Conservation (phyloP, 2,888 invertebrate genomes). For the Hedychridium roseum region DNA sequence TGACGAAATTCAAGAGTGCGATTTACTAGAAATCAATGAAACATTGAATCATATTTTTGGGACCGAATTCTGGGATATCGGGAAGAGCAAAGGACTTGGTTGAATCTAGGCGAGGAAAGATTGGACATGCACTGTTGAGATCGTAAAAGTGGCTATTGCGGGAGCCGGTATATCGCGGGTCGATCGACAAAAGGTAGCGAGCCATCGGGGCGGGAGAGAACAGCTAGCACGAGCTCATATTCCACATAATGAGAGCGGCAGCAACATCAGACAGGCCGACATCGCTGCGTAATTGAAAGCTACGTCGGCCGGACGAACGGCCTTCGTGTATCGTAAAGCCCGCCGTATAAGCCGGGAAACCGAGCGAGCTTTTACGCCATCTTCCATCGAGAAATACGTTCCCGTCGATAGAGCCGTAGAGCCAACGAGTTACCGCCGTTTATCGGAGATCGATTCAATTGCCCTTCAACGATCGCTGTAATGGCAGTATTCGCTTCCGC, state of each 20-base stretch:
- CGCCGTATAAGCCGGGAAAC: conserved; percentile 28
- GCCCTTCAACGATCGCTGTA: too few species aligned
- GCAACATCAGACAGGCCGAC: conserved; percentile 50
- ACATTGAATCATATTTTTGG: too few species aligned
- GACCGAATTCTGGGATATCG: too few species aligned
- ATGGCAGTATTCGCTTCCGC: too few species aligned
- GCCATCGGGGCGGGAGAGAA: conserved; percentile 27
- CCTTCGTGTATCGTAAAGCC: conserved; percentile 17
- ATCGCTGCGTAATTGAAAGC: conserved; percentile 57
- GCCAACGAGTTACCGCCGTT: not conserved
- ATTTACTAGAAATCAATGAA: too few species aligned
- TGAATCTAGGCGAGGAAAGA: too few species aligned
- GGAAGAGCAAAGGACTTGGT: too few species aligned
- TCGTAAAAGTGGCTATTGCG: too few species aligned
- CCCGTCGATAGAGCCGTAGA: not conserved
- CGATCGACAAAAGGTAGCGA: not conserved
- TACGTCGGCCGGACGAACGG: conserved; percentile 32
- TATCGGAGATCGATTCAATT: not conserved
- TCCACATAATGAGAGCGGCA: conserved; percentile 53
- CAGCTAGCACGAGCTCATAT: conserved; percentile 54
- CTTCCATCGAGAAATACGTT: not conserved
- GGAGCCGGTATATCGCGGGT: too few species aligned
- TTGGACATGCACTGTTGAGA: too few species aligned
- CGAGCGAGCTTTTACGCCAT: conserved; percentile 17
- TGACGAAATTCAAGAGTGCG: too few species aligned